Percentiles rank a stretch among this genome's conserved stretches.
phyloP scores from a whole-genome alignment of 1,140 invertebrate species.

The Phymorhynchus buccinoides region DNA sequence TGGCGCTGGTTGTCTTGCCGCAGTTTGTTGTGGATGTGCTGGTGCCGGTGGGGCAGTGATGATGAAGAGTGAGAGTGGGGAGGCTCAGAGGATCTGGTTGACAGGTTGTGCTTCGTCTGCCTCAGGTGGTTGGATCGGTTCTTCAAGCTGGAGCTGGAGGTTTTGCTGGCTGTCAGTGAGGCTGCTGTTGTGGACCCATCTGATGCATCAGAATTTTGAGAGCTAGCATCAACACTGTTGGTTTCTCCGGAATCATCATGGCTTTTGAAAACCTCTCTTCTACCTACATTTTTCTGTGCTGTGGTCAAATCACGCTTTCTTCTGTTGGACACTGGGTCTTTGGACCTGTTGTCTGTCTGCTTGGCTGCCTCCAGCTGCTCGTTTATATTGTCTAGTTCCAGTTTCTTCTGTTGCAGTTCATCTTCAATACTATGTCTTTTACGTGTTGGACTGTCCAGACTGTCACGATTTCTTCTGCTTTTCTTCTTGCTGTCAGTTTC shows the following conservation, averaged over 20 bases:
- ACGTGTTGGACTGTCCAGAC: neutral
- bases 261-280: no score
- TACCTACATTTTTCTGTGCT: neutral
- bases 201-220: constrained; percentile 23
- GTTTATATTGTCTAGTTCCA: constrained; percentile 51
- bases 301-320: constrained; percentile 5
- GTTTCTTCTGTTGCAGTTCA: constrained; percentile 39
- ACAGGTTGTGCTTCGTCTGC: neutral
- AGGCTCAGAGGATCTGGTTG: neutral
- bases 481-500: neutral
- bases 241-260: neutral
- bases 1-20: constrained; percentile 3
- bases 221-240: neutral
- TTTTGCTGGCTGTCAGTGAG: constrained; percentile 27
- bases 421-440: constrained; percentile 37
- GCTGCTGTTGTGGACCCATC: constrained; percentile 12
- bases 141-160: constrained; percentile 29
- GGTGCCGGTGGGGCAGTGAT: neutral
- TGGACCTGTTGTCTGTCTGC: constrained; percentile 33
- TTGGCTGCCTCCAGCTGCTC: constrained; percentile 46
- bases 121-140: constrained; percentile 28
- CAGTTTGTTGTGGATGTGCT: constrained; percentile 24
- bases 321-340: constrained; percentile 6
- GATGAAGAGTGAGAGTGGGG: neutral
- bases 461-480: neutral